phyloP scores from a whole-genome alignment of 2,113 vertebrate genomes.

The Epinephelus cyanopodus region DNA sequence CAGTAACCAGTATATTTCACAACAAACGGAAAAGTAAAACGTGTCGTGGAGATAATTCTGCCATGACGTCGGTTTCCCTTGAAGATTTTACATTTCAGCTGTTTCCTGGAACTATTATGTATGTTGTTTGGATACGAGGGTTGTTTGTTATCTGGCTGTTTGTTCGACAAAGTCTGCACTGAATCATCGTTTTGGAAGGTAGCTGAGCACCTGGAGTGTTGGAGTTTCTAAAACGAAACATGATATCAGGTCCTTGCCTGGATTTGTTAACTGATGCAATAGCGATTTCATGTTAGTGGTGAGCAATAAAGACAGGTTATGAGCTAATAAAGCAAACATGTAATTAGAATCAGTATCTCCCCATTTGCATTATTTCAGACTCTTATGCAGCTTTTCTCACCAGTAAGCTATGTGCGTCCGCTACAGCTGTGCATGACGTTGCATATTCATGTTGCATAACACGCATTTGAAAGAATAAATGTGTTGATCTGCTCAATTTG shows the following conservation, averaged over 20 bases:
- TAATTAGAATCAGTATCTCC: not conserved
- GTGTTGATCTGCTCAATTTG: not conserved
- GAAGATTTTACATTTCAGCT: constrained; percentile 24
- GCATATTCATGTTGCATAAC: constrained; percentile 26
- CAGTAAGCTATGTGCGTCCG: not conserved
- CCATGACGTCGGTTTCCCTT: constrained; percentile 12
- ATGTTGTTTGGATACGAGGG: constrained; percentile 36
- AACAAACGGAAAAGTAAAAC: constrained; percentile 19
- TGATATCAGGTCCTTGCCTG: not conserved
- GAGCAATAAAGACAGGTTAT: not conserved
- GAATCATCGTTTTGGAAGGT: constrained; percentile 50
- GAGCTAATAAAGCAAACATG: not conserved
- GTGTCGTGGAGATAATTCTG: not conserved
- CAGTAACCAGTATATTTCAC: constrained; percentile 29
- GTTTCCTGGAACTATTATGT: constrained; percentile 54
- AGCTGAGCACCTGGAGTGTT: constrained; percentile 38
- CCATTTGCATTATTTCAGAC: not conserved
- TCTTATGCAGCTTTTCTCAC: not conserved
- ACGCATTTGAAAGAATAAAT: constrained; percentile 21
- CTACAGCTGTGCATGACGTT: constrained; percentile 14
- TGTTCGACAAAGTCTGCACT: constrained; percentile 33
- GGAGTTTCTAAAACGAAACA: constrained; percentile 26
- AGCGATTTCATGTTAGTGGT: not conserved
- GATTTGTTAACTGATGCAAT: not conserved
- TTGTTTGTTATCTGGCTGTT: constrained; percentile 45